Evolutionary conservation across 1,140 invertebrate genomes (phyloP), one percentile per base, ranked within the genome.

Genomic region (Drosophila novamexicana): DNA sequence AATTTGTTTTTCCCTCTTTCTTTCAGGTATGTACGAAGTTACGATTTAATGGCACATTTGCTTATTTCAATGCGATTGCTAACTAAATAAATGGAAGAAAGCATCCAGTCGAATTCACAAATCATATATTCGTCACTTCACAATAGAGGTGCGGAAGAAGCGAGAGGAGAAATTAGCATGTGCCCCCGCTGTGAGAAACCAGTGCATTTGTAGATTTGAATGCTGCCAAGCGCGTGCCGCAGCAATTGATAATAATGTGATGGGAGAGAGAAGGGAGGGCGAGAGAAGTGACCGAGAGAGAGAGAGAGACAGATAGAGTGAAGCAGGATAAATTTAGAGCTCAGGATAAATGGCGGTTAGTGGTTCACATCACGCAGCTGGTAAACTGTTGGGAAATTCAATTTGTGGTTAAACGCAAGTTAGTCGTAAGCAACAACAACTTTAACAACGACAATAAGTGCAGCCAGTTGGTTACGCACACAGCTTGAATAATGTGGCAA

Each of bases 371-470:
- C 49, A 71, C 53, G 68, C 77, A 75, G 64, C 74, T 88, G 84
- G 77, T 79, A 89, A 84, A 76, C 74, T 89, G 80, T 89, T 77
- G 66, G 76, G 76, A 89, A 84, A 89, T 89, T 89, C 79, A 84
- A 84, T 89, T 89, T 89, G 84, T 65, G 84, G 84, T 70, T 89
- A 81, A 89, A 89, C 84, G 70, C 84, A 81, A 79, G 67, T 78
- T 75, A 78, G 67, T 75, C 64, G 74, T 50, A 67, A 75, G 65
- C 63, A 84, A 61, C 72, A 56, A 52, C 57, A 58, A 29, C 22
- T 29, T 29, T 9, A 59, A 7, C 12, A 61, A 47, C 45, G 52
- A 32, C 14, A 14, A 29, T 37, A 57, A 49, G 9, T 22, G 50
- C 71, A 49, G 68, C 34, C 40, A 58, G 53, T 50, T 70, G 53